These are phyloP conservation scores for Protobothrops mucrosquamatus DNA, from an alignment of 2,113 vertebrate species.

Conservation along the genomic window DNA sequence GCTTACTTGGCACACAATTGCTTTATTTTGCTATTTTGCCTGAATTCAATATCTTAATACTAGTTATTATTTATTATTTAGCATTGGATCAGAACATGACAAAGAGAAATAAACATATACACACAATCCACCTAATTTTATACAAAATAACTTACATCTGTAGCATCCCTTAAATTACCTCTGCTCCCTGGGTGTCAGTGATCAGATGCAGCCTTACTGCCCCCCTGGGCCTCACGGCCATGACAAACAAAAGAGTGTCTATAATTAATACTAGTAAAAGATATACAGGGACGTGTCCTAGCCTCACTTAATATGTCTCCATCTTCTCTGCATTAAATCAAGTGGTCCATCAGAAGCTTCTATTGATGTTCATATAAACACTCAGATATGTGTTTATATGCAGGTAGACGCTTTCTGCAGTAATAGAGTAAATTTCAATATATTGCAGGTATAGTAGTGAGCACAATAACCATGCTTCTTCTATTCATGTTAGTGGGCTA, in stretches of 20 bases:
- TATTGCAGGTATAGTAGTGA: not conserved
- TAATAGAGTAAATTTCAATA: not conserved
- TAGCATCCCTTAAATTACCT: not conserved
- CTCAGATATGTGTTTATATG: not conserved
- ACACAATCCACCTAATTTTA: not conserved
- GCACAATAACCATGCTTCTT: not conserved
- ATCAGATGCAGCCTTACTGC: not conserved
- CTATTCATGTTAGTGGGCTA: not conserved
- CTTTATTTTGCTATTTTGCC: not conserved
- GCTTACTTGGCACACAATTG: not conserved
- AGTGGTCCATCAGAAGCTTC: not conserved
- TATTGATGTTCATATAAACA: not conserved
- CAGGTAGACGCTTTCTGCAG: not conserved
- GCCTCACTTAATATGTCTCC: not conserved
- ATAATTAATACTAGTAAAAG: not conserved
- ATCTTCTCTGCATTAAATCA: not conserved
- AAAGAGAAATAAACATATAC: not conserved
- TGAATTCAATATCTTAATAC: not conserved
- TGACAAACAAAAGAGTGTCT: not conserved
- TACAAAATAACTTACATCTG: not conserved
- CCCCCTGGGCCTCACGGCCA: not conserved
- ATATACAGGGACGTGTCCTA: not conserved
- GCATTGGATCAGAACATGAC: not conserved
- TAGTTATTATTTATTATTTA: not conserved
- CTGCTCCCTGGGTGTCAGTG: not conserved